These are phyloP conservation scores for Nesogale talazaci DNA, from an alignment of 2,113 vertebrate species.

Conservation along the genomic window DNA sequence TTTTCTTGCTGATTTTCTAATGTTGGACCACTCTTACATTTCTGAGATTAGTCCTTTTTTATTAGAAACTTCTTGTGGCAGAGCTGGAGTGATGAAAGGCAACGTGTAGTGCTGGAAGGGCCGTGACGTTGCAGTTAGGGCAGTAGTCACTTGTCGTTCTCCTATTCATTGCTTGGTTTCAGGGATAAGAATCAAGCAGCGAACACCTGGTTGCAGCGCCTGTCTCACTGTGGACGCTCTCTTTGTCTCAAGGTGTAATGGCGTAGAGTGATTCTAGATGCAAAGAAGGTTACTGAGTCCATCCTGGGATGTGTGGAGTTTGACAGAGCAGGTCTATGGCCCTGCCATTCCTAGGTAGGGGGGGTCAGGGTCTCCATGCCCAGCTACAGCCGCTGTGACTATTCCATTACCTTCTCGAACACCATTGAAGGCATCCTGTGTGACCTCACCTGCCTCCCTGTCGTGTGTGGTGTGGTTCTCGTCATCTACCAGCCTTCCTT, in stretches of 20 bases:
- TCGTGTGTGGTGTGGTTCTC: conserved; percentile 45
- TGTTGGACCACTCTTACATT: no score
- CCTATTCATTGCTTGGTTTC: neutral
- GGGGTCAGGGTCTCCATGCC: conserved; percentile 59
- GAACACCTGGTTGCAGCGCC: neutral
- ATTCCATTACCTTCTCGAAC: neutral
- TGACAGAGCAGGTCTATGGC: conserved; percentile 1
- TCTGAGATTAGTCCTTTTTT: no score
- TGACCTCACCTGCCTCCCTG: neutral
- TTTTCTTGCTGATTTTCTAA: no score
- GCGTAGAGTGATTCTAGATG: conserved; percentile 65
- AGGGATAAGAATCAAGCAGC: conserved; percentile 25
- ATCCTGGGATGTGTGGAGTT: conserved; percentile 21
- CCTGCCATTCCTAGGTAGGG: conserved; percentile 64
- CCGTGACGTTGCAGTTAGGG: conserved; percentile 21
- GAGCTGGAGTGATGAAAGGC: conserved; percentile 63
- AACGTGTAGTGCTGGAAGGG: conserved; percentile 63
- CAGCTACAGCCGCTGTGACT: conserved; percentile 63
- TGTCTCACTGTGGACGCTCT: neutral
- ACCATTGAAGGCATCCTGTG: neutral
- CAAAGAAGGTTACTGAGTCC: conserved; percentile 50
- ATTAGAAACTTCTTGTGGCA: neutral
- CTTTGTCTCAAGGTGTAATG: conserved; percentile 18
- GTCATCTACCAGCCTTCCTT: conserved; percentile 73
- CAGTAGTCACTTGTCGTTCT: conserved; percentile 9